Percentiles rank a stretch among this genome's conserved stretches.
Evolutionary conservation across 1,140 invertebrate species (phyloP).

Genomic region (Branchinecta lindahli): DNA sequence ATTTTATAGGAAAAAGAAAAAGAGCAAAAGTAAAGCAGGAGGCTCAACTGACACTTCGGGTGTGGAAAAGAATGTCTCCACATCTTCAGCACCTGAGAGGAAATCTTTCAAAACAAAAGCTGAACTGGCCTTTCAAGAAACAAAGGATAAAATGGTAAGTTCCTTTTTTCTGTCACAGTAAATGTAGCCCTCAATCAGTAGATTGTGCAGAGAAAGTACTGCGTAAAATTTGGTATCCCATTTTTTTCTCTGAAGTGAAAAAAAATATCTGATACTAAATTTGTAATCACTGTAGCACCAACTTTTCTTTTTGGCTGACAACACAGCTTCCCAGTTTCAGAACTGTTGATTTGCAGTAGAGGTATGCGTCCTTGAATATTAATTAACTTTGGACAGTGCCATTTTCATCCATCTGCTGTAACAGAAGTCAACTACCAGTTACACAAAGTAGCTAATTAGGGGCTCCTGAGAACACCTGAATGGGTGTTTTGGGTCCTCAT

Average conservation of each 20-base stretch:
- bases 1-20: too few relatives aligned
- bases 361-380: too few relatives aligned
- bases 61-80: too few relatives aligned
- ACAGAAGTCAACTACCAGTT: too few relatives aligned
- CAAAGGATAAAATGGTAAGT: slow-evolving; percentile 1
- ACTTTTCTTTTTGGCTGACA: not conserved
- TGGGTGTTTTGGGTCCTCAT: too few relatives aligned
- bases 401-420: too few relatives aligned
- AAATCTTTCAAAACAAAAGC: not conserved
- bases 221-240: not conserved
- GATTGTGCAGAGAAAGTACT: not conserved
- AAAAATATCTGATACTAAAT: not conserved
- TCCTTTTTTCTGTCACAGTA: not conserved
- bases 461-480: too few relatives aligned
- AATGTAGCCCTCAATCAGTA: not conserved
- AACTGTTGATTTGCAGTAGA: too few relatives aligned
- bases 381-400: too few relatives aligned
- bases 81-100: not conserved
- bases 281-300: not conserved
- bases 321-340: not conserved
- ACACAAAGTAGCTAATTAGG: too few relatives aligned
- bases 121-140: slow-evolving; percentile 8
- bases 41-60: too few relatives aligned
- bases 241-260: not conserved
- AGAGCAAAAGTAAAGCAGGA: too few relatives aligned